Base-by-base conservation (phyloP, 2,888 invertebrate genomes). In the Campaea margaritaria region DNA sequence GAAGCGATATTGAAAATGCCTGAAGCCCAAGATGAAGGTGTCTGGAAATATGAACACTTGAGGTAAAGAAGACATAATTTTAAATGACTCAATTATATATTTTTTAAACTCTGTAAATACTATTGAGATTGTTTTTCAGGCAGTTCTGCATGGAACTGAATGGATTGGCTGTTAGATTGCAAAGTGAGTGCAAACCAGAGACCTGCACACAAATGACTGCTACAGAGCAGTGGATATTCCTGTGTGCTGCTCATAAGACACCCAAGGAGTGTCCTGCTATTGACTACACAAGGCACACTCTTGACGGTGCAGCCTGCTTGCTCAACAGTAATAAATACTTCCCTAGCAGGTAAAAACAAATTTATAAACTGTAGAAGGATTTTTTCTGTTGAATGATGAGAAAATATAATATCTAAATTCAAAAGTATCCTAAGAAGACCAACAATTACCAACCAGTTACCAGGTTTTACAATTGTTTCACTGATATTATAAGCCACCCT, bases 261-360 rank as follows among this genome's bases (percentile, higher is more conserved):
- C 99, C 99, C 41, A 99, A 99, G 89, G 99, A 99, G 94, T 99
- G 99, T 89, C 98, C 99, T 58, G 99, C 99, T 53, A 99, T 99
- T 85, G 99, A 99, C 90, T 99, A 99, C 81, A 99, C 99, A 1
- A 94, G 99, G 73, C 99, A 99, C 85, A 99, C 99, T 43, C 93
- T 99, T 65, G 99, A 99, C 91, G 99, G 99, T 34, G 99, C 99
- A 67, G 99, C 99, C 67, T 99, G 99, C 93, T 94, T 99, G 75
- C 94, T 99, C 65, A 99, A 99, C 93, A 99, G 98, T 93, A 99
- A 99, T 93, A 99, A 99, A 94, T 99, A 99, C 91, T 99, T 99
- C 92, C 99, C 99, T 65, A 99, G 99, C 96, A 96, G 98, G 97
- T 97, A 91, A n/a, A n/a, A n/a, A n/a, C n/a, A n/a, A n/a, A n/a